A percentile compares a stretch with the other conserved stretches of the same genome.
Conservation (phyloP, 2,888 invertebrate species). For the Erebia aethiops region DNA sequence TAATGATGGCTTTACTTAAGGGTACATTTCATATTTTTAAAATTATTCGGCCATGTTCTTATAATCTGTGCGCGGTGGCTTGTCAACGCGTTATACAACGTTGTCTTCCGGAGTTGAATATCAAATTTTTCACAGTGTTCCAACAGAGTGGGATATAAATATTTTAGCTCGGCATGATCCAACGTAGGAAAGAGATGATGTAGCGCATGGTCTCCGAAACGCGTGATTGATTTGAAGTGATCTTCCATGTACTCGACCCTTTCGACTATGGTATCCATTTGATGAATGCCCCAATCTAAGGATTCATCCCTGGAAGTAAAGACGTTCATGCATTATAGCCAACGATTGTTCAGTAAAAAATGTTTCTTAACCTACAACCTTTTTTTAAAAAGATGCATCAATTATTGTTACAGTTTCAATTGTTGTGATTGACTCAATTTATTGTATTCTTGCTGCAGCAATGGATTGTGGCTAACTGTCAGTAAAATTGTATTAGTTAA, state of each 20-base stretch:
- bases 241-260: conserved; percentile 85
- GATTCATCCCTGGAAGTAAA: conserved; percentile 67
- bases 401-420: too few species aligned
- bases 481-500: too few species aligned
- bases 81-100: conserved; percentile 84
- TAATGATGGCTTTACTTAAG: too few species aligned
- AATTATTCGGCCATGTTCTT: conserved; percentile 64
- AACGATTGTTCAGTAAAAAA: not conserved
- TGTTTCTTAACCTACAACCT: not conserved
- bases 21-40: conserved; percentile 45
- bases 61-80: conserved; percentile 84
- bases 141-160: conserved; percentile 84
- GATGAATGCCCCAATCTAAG: conserved; percentile 90
- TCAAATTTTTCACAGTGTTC: conserved; percentile 86
- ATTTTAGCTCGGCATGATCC: conserved; percentile 88
- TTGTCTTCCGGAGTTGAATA: conserved; percentile 71
- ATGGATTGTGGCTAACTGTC: too few species aligned
- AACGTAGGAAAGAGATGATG: conserved; percentile 92
- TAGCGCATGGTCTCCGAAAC: conserved; percentile 90
- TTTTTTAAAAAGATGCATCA: too few species aligned
- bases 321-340: conserved; percentile 20
- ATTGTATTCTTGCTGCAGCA: too few species aligned
- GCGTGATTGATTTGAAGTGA: conserved; percentile 86
- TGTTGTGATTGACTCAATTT: too few species aligned
- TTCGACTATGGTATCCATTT: conserved; percentile 89